Evolutionary conservation across 2,113 vertebrate genomes (phyloP).

Genomic region (Megaleporinus macrocephalus): DNA sequence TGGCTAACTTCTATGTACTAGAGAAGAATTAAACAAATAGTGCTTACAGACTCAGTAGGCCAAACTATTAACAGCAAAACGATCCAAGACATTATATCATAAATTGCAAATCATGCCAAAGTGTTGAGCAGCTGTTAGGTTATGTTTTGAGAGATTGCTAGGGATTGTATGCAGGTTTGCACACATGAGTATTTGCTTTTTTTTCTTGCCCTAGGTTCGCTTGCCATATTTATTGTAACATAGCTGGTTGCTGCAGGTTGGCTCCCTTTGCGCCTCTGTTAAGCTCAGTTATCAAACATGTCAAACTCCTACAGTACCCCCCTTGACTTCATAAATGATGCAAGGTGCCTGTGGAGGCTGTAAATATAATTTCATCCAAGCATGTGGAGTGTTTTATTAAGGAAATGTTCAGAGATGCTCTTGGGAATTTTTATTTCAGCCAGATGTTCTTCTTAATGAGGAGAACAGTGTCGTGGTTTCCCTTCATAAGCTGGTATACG

Average conservation of each 20-base stretch:
- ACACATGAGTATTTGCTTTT: no score
- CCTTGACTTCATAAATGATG: conserved; percentile 1
- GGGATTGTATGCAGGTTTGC: no score
- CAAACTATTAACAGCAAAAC: no score
- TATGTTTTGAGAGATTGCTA: no score
- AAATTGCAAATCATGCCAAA: no score
- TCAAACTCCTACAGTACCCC: not conserved
- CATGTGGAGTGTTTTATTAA: conserved; percentile 32
- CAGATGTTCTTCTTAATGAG: conserved; percentile 15
- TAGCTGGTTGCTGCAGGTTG: not conserved
- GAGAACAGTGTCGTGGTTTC: not conserved
- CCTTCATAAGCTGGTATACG: not conserved
- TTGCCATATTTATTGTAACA: no score
- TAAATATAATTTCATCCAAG: conserved; percentile 18
- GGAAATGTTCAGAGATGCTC: conserved; percentile 9
- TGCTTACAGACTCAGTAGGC: no score
- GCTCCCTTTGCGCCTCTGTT: conserved; percentile 1
- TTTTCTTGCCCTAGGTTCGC: no score
- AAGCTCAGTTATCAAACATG: not conserved
- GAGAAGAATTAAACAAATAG: no score
- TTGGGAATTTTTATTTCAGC: not conserved
- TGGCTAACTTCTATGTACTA: no score
- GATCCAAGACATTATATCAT: no score
- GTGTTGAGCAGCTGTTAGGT: no score
- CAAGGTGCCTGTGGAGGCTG: conserved; percentile 3